phyloP scores from a whole-genome alignment of 2,888 invertebrate genomes.

The Mactromeris polynyma region DNA sequence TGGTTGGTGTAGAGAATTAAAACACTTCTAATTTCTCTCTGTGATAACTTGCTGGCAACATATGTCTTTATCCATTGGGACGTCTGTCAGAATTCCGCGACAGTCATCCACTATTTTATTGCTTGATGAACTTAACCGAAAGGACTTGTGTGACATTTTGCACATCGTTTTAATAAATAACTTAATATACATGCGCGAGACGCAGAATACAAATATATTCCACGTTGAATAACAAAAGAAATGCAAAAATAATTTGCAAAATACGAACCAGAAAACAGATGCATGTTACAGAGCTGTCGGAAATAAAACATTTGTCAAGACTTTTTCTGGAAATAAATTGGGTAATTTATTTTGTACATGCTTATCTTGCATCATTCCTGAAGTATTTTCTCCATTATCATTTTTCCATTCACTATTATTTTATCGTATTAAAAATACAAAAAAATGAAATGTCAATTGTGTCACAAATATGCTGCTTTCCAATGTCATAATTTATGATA shows the following conservation, averaged over 20 bases:
- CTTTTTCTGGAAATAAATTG: no score
- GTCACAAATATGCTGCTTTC: no score
- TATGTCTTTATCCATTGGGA: background rate
- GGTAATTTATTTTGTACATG: no score
- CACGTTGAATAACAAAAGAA: background rate
- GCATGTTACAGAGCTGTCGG: background rate
- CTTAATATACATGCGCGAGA: background rate
- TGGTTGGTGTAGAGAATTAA: slow-evolving; percentile 44
- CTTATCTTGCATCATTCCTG: no score
- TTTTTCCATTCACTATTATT: no score
- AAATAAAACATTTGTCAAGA: background rate
- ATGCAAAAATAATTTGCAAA: background rate
- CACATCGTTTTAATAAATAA: background rate
- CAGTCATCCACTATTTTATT: background rate
- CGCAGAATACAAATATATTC: background rate
- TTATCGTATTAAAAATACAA: no score
- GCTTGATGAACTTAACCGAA: background rate
- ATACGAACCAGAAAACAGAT: background rate
- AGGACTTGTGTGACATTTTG: background rate
- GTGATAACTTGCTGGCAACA: background rate
- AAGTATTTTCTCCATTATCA: no score
- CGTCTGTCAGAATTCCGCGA: background rate
- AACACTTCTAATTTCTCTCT: background rate
- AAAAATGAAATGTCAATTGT: no score
- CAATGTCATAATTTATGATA: no score